These are phyloP conservation scores for Rotaria macrura DNA, from an alignment of 2,888 invertebrate species.

Conservation along the genomic window DNA sequence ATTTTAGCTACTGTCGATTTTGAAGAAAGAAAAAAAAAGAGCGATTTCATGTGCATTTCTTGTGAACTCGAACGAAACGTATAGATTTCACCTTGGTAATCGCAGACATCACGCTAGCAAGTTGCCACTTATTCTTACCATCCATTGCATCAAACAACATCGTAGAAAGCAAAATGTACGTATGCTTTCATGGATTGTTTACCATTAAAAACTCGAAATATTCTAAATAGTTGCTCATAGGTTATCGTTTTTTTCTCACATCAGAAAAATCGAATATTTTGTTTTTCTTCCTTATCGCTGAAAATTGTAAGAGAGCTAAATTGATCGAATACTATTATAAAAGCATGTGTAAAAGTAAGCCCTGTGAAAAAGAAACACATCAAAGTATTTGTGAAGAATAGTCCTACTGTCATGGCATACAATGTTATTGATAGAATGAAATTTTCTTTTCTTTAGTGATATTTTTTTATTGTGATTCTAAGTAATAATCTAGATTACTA, in stretches of 20 bases:
- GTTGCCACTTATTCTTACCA: not conserved
- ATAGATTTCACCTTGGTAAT: not conserved
- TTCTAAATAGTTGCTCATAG: not conserved
- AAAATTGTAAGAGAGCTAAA: too few species aligned
- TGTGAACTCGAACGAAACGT: not conserved
- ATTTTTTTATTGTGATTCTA: too few species aligned
- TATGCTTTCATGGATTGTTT: not conserved
- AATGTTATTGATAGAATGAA: too few species aligned
- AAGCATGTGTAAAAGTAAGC: too few species aligned
- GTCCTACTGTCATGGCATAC: too few species aligned
- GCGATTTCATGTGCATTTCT: not conserved
- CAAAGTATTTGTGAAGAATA: too few species aligned
- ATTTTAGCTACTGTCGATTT: not conserved
- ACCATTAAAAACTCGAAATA: not conserved
- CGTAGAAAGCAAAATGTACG: not conserved
- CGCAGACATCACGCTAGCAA: not conserved
- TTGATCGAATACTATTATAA: too few species aligned
- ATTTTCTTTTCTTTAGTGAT: too few species aligned
- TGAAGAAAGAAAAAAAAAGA: not conserved
- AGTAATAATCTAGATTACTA: not conserved
- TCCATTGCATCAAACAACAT: not conserved
- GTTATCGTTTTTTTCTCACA: too few species aligned
- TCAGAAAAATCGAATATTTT: too few species aligned
- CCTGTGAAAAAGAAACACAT: too few species aligned
- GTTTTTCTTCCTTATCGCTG: too few species aligned